phyloP scores from a whole-genome alignment of 2,113 vertebrate genomes.

The Zingel zingel region DNA sequence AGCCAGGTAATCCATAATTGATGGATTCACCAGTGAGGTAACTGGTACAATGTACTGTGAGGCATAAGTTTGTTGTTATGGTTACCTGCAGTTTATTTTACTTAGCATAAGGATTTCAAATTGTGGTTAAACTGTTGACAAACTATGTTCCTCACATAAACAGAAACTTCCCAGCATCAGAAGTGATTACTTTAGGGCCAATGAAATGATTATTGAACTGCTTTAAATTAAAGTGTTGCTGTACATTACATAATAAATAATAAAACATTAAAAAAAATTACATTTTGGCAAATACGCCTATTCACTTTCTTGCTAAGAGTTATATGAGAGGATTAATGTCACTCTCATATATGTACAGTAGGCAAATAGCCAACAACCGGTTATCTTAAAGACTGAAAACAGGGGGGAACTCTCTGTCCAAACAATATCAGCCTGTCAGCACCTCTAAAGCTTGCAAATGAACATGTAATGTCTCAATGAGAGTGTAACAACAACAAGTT shows the following conservation, averaged over 20 bases:
- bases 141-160: too few relatives aligned
- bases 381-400: not conserved
- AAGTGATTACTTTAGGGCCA: too few relatives aligned
- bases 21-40: not conserved
- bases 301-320: too few relatives aligned
- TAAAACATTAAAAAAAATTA: too few relatives aligned
- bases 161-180: too few relatives aligned
- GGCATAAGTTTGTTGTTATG: not conserved
- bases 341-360: not conserved
- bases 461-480: too few relatives aligned
- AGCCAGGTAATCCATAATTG: not conserved
- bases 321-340: too few relatives aligned
- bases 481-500: not conserved
- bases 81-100: constrained; percentile 2
- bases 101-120: not conserved
- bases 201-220: too few relatives aligned
- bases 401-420: not conserved
- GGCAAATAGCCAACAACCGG: not conserved
- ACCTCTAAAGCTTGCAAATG: not conserved
- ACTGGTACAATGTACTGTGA: not conserved
- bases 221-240: too few relatives aligned
- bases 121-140: too few relatives aligned
- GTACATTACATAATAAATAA: too few relatives aligned
- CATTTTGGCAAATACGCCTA: too few relatives aligned
- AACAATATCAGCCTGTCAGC: not conserved